Conservation (phyloP, 2,888 invertebrate genomes). For the Sinotaia quadrata region DNA sequence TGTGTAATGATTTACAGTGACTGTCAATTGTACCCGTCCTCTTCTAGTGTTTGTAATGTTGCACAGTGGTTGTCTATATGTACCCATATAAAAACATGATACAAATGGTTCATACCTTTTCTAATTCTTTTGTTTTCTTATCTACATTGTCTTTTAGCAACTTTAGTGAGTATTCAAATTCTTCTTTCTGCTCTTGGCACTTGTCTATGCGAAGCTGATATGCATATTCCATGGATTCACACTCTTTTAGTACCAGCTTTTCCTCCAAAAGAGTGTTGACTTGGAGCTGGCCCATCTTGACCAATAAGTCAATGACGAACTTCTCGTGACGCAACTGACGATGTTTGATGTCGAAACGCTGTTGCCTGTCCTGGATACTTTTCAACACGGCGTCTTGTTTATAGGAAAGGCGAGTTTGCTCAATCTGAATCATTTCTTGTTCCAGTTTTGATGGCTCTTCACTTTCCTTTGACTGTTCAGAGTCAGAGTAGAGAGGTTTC, state of each 20-base stretch:
- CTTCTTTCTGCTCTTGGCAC: background rate
- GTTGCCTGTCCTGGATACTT: background rate
- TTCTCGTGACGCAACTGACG: conserved; percentile 20
- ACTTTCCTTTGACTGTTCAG: too few relatives aligned
- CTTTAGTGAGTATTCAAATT: background rate
- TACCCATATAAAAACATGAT: too few relatives aligned
- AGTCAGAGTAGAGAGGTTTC: too few relatives aligned
- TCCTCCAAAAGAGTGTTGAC: conserved; percentile 17
- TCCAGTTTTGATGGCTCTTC: too few relatives aligned
- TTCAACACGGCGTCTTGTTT: too few relatives aligned
- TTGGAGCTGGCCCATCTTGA: background rate
- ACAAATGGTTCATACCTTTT: conserved; percentile 5
- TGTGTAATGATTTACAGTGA: too few relatives aligned
- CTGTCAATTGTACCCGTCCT: too few relatives aligned
- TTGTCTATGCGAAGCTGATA: background rate
- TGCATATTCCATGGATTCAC: conserved; percentile 12
- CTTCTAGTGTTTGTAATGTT: too few relatives aligned
- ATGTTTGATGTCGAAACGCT: conserved; percentile 16
- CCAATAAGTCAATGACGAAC: conserved; percentile 11
- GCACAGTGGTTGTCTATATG: too few relatives aligned
- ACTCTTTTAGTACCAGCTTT: conserved; percentile 15
- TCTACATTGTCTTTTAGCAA: background rate
- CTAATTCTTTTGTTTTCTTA: conserved; percentile 6
- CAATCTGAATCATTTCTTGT: too few relatives aligned
- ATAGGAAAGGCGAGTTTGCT: too few relatives aligned